Base-by-base conservation (phyloP, 2,113 vertebrate genomes). In the Chamaea fasciata region DNA sequence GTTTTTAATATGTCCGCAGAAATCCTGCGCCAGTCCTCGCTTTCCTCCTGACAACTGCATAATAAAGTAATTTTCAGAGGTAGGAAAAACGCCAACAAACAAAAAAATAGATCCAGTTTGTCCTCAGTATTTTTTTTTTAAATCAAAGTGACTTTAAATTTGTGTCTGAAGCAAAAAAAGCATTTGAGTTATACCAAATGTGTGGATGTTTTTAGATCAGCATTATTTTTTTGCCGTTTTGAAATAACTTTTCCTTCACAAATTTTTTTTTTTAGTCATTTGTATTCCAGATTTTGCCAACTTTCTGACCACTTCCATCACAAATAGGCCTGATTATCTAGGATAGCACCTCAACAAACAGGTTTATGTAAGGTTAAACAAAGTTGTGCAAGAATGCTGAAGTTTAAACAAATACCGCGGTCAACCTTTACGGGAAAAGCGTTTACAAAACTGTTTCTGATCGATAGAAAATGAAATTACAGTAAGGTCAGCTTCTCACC, bases 351-450 rank as follows among this genome's bases (percentile, higher is more conserved):
- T 81, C 77, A 52, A 30, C 71, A 87, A 89, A 71, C 12, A 76
- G 39, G 68, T 83, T 59, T 23, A 33, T 17, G 56, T 60, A 95
- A 94, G 56, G 73, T 92, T 85, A 94, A 95, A 91, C 49, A 10
- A 71, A 71, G 63, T 96, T 97, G 84, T 60, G 90, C 83, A 97
- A 97, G 73, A 70, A 55, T 81, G 60, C 39, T 65, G 42, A 69
- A 89, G 78, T 77, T 95, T 75, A 97, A 98, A 79, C 89, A 97
- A 97, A 96, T 42, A 92, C 3, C 2, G 4, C 2, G 10, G 56
- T 5, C 92, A 93, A 46, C 35, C 33, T 78, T 96, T 96, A 95
- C 87, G 10, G 97, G 90, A 94, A 96, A 64, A 44, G 6, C 22
- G 0, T 79, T 92, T 68, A 59, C 83, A 75, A 68, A 92, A 89